These are phyloP conservation scores for Lagopus leucura DNA, from an alignment of 2,113 vertebrate genomes.

Conservation along the genomic window DNA sequence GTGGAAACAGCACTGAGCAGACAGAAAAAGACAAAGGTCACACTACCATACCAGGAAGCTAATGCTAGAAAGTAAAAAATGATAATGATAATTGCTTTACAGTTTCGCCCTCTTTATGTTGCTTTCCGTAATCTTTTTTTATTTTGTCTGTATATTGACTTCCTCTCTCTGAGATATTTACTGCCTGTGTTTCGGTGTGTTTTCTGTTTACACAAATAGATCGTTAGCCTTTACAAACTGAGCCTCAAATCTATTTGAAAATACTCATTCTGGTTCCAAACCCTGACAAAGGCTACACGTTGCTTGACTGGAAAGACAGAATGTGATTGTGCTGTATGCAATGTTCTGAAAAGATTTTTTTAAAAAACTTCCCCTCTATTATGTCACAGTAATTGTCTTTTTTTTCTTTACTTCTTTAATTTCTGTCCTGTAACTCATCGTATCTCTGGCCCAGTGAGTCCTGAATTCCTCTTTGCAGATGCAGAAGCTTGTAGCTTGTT, in stretches of 20 bases:
- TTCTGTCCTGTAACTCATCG: neutral
- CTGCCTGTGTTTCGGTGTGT: neutral
- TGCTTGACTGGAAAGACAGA: neutral
- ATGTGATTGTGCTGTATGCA: neutral
- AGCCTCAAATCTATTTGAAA: conserved; percentile 5
- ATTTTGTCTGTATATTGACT: neutral
- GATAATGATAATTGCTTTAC: neutral
- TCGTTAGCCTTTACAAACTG: neutral
- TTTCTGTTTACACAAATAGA: conserved; percentile 3
- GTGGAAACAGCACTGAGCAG: neutral
- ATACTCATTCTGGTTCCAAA: neutral
- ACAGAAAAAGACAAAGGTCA: neutral
- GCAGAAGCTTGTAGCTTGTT: neutral
- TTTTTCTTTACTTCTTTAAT: neutral
- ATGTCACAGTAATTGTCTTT: neutral
- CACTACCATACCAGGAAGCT: neutral
- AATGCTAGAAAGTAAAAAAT: conserved; percentile 5
- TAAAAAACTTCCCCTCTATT: neutral
- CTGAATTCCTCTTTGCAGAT: neutral
- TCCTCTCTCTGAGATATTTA: neutral
- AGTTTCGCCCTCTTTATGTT: neutral
- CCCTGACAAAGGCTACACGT: neutral
- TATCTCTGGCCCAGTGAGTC: neutral
- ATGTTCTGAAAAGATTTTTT: neutral
- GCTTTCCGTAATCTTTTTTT: neutral